Evolutionary conservation across 2,797 vertebrate genomes (phyloP), one percentile per base, ranked within the genome.

Genomic region (Oryzias dopingdopingensis): DNA sequence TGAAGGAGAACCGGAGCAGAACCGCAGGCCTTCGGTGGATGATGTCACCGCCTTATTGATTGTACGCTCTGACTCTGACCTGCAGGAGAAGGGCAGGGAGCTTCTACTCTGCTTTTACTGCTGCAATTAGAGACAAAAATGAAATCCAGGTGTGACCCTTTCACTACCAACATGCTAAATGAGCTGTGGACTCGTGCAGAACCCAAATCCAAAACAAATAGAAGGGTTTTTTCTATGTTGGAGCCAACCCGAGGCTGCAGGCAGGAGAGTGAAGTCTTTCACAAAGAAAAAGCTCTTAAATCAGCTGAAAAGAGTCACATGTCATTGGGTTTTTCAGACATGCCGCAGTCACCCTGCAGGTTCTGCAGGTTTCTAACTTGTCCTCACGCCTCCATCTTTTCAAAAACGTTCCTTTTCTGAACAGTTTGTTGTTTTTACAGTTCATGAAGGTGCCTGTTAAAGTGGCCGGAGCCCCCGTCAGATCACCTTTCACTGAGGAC

Each of bases 301-400:
- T 70, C 63, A 73, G 64, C 76, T 86, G 85, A 86, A 82, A 77
- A 70, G 74, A 84, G 70, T 86, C 83, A 87, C 74, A 82, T 88
- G 83, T 76, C 71, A 69, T 65, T 22, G 49, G 43, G 57, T 56
- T 46, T 70, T 29, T 4, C 52, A 50, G 61, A 72, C 67, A 74
- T 84, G 78, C 77, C 84, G 81, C 77, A 79, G 81, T 71, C 74
- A 43, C 76, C 72, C 62, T 18, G 64, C 65, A 82, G 76, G 64
- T 61, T 43, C 47, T 52, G 75, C 18, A 18, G 73, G 67, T 78
- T 75, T 1, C 26, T 26, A 20, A 20, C 20, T 20, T 20, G 20
- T 20, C 24, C 24, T 26, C 24, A 26, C 6, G 7, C 29, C 29
- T 32, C 29, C 29, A 32, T 32, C 8, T 32, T 32, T 3, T 32